phyloP scores from a whole-genome alignment of 2,888 invertebrate species.

The Drosophila nr. medialis region DNA sequence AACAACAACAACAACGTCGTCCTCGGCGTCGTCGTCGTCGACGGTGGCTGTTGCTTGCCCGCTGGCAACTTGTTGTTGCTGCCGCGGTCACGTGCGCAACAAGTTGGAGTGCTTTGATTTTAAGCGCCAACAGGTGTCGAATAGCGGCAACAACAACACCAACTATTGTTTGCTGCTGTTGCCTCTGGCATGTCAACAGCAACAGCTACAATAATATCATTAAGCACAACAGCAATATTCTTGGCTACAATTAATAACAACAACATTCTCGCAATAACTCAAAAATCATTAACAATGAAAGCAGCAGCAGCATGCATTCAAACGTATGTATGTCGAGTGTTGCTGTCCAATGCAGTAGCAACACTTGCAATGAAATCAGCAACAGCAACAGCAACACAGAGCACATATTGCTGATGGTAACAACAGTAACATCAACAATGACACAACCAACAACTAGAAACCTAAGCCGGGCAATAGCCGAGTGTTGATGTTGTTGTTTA shows the following conservation, averaged over 20 bases:
- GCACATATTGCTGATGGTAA: constrained; percentile 33
- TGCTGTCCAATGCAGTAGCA: constrained; percentile 40
- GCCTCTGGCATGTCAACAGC: constrained; percentile 13
- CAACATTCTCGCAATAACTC: constrained; percentile 15
- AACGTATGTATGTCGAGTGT: constrained; percentile 32
- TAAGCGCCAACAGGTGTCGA: constrained; percentile 61
- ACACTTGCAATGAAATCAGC: constrained; percentile 44
- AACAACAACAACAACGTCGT: constrained; percentile 9
- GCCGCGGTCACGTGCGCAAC: constrained; percentile 57
- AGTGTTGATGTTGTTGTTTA: constrained; percentile 40
- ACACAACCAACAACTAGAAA: constrained; percentile 21
- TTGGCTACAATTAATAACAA: constrained; percentile 15
- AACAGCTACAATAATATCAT: constrained; percentile 47
- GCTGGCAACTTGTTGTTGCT: constrained; percentile 47
- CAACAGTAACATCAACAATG: constrained; percentile 42
- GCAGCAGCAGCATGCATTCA: constrained; percentile 37
- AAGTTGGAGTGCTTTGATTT: constrained; percentile 54
- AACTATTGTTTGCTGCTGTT: constrained; percentile 8
- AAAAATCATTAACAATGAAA: constrained; percentile 51
- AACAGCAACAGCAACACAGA: constrained; percentile 22
- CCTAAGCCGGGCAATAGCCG: constrained; percentile 33
- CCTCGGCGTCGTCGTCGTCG: not conserved
- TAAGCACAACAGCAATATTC: constrained; percentile 36
- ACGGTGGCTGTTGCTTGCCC: constrained; percentile 19
- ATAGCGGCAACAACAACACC: constrained; percentile 26